A percentile compares a stretch with the other conserved stretches of the same genome.
phyloP scores from a whole-genome alignment of 2,797 vertebrate genomes.

The Phrynocephalus guinanensis region DNA sequence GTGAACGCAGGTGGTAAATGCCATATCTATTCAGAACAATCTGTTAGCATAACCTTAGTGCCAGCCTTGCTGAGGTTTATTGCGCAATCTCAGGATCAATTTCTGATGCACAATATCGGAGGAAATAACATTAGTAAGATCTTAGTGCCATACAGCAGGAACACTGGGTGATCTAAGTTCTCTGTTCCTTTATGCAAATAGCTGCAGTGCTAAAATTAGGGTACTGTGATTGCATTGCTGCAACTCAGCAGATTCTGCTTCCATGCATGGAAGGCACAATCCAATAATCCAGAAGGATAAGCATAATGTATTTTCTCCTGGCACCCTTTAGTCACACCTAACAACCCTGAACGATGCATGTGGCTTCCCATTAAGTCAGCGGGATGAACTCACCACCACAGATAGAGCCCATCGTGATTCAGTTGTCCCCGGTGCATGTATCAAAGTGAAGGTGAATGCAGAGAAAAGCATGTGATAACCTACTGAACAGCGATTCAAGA shows the following conservation, averaged over 20 bases:
- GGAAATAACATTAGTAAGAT: not conserved
- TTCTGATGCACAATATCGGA: not conserved
- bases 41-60: not conserved
- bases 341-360: rapidly evolving
- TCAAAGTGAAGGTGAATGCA: slow-evolving; percentile 21
- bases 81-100: not conserved
- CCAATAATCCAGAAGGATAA: rapidly evolving
- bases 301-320: not conserved
- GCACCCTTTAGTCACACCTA: rapidly evolving
- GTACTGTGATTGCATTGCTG: not conserved
- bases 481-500: not conserved
- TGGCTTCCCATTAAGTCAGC: not conserved
- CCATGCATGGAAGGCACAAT: not conserved
- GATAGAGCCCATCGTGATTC: not conserved
- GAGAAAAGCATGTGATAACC: not conserved
- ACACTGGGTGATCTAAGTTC: not conserved
- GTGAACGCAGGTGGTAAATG: not conserved
- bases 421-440: rapidly evolving
- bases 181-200: not conserved
- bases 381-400: not conserved
- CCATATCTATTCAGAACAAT: not conserved
- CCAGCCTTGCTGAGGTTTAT: not conserved
- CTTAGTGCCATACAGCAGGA: not conserved
- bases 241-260: not conserved
- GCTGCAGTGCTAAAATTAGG: not conserved